A percentile compares a stretch with the other conserved stretches of the same genome.
Evolutionary conservation across 2,888 invertebrate species (phyloP).

Genomic region (Drosophila paracracens): DNA sequence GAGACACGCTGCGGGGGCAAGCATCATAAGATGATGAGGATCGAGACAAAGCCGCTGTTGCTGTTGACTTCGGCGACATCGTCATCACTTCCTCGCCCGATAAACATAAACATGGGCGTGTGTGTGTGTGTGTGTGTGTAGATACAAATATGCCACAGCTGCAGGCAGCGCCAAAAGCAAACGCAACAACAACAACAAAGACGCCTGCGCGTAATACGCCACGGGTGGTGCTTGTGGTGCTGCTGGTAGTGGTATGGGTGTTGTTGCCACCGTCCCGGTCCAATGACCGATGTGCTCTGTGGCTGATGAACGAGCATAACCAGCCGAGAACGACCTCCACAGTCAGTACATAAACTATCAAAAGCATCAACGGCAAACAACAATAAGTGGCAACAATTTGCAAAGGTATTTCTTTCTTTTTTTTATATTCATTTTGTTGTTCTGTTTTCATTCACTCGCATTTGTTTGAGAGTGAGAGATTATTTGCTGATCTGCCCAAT

Average conservation of each 20-base stretch:
- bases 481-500: slow-evolving; percentile 52
- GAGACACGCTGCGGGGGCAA: neutral
- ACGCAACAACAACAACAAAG: slow-evolving; percentile 32
- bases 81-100: slow-evolving; percentile 74
- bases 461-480: slow-evolving; percentile 27
- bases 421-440: slow-evolving; percentile 8
- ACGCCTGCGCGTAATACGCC: slow-evolving; percentile 71
- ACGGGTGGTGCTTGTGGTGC: slow-evolving; percentile 52
- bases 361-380: slow-evolving; percentile 23
- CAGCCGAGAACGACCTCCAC: slow-evolving; percentile 76
- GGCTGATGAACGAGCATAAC: slow-evolving; percentile 65
- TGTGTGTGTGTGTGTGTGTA: slow-evolving; percentile 17
- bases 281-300: slow-evolving; percentile 72
- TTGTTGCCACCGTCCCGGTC: slow-evolving; percentile 62
- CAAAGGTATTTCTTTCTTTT: slow-evolving; percentile 34
- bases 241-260: slow-evolving; percentile 20
- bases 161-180: slow-evolving; percentile 56
- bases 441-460: slow-evolving; percentile 11
- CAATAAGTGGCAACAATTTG: slow-evolving; percentile 48
- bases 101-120: slow-evolving; percentile 40
- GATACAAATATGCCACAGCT: slow-evolving; percentile 52
- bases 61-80: slow-evolving; percentile 52
- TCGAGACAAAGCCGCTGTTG: slow-evolving; percentile 29
- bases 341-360: slow-evolving; percentile 60
- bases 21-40: slow-evolving; percentile 16